Evolutionary conservation across 2,113 vertebrate species (phyloP), one percentile per base, ranked within the genome.

Genomic region (Lepisosteus oculatus): DNA sequence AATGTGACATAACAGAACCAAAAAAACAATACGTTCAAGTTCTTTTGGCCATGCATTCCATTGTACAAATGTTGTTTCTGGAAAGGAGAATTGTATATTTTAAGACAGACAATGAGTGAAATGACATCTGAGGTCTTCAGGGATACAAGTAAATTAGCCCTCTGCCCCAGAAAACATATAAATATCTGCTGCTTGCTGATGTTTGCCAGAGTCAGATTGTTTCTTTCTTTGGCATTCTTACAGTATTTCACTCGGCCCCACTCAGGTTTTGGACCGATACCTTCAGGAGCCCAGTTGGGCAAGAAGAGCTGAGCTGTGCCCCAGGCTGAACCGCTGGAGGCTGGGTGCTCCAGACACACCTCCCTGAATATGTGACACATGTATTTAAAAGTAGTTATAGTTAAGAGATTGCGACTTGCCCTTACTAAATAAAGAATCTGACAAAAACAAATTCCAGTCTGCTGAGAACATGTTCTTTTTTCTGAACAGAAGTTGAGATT

Each of bases 391-490:
- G 65, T 42, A 61, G 64, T 51, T 61, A 42, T 17, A 14, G n/a
- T 17, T 5, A 41, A 15, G 43, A 55, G 55, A 65, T 54, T 15
- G 29, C 3, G 55, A 29, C 44, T 65, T 15, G 71, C 72, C 56
- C 70, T 67, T 76, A 73, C 77, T 66, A 76, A 83, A 83, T 75
- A 80, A 80, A 78, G 70, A 78, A 67, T 55, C 9, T 54, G 29
- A 65, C 15, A 70, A 55, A 74, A 76, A 77, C 59, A 74, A 80
- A 86, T 88, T 85, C 84, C 82, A 77, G 82, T 80, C 79, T 65
- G 66, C 72, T 85, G 83, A 86, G 80, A 69, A 61, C 78, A 85
- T 83, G 79, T 74, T 84, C 77, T 82, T 73, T 78, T 65, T 76
- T 69, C 72, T 65, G 8, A 41, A 12, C 6, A n/a, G 44, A 15